phyloP scores from a whole-genome alignment of 1,140 invertebrate genomes.

The Dendroctonus ponderosae region DNA sequence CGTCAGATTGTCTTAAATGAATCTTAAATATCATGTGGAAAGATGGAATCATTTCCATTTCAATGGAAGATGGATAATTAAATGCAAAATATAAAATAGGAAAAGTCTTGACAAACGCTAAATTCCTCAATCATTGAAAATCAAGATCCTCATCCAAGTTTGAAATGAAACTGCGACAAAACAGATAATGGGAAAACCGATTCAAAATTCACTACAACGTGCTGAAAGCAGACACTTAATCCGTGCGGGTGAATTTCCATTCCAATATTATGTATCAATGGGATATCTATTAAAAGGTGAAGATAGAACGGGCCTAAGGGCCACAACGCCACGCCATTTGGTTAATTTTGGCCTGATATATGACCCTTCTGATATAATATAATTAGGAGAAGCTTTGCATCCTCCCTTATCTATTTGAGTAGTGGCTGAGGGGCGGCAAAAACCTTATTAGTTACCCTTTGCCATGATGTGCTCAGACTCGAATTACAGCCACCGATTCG shows the following conservation, averaged over 20 bases:
- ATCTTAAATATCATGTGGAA: no score
- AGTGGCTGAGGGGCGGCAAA: conserved; percentile 49
- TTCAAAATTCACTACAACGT: no score
- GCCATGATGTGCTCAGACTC: conserved; percentile 30
- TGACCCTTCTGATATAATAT: conserved; percentile 51
- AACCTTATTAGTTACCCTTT: conserved; percentile 51
- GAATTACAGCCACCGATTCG: conserved; percentile 43
- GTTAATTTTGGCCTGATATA: conserved; percentile 48
- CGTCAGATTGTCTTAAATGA: no score
- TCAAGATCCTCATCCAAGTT: no score
- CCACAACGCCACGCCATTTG: conserved; percentile 35
- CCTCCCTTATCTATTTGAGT: conserved; percentile 52
- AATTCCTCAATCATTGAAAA: no score
- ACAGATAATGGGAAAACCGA: no score
- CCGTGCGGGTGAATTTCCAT: background rate
- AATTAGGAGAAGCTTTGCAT: conserved; percentile 50
- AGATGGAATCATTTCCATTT: no score
- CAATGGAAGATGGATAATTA: no score
- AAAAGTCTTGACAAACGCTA: no score
- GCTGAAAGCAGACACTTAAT: background rate
- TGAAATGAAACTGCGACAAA: no score
- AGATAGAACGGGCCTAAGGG: conserved; percentile 26
- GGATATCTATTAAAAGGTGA: conserved; percentile 31
- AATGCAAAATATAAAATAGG: no score
- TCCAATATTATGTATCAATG: conserved; percentile 26